Percentiles rank a stretch among this genome's conserved stretches.
Conservation (phyloP, 2,113 vertebrate genomes). For the Argyrosomus japonicus region DNA sequence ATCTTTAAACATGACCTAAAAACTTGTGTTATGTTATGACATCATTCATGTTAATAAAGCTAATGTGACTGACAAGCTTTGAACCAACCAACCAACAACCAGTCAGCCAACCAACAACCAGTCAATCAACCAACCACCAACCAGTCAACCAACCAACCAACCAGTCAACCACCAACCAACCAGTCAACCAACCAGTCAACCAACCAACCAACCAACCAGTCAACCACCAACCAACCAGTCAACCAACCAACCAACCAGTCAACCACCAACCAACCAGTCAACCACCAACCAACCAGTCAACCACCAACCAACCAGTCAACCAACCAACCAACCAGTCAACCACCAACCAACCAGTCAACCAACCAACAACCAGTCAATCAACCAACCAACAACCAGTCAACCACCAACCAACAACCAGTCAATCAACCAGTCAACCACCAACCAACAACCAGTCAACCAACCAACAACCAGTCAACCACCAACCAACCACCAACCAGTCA, state of each 20-base stretch:
- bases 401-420: no score
- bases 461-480: neutral
- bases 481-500: no score
- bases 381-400: neutral
- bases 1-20: no score
- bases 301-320: neutral
- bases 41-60: no score
- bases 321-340: no score
- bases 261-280: no score
- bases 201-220: neutral
- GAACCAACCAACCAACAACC: neutral
- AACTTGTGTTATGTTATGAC: no score
- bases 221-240: neutral
- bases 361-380: neutral
- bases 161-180: neutral
- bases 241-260: no score
- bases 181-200: neutral
- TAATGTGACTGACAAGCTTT: neutral
- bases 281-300: neutral
- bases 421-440: no score
- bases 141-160: neutral
- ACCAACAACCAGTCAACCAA: neutral
- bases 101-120: neutral
- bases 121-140: no score
- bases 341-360: no score